Percentiles rank a stretch among this genome's conserved stretches.
Conservation (phyloP, 2,888 invertebrate species). For the Sphaerolaimus hirsutus region DNA sequence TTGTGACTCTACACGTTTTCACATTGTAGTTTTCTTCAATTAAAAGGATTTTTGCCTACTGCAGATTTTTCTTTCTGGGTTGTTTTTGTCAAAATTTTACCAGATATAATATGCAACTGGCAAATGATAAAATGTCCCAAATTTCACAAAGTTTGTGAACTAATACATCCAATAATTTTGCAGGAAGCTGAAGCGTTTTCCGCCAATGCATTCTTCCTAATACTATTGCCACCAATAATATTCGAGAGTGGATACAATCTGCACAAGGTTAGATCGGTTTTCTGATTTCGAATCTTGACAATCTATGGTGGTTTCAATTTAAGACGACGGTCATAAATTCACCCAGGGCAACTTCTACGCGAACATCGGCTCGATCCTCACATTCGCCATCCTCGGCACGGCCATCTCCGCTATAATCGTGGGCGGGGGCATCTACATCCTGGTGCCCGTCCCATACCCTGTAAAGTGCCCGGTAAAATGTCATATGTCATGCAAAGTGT, state of each 20-base stretch:
- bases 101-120: no score
- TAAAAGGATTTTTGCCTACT: no score
- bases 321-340: no score
- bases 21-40: no score
- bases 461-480: slow-evolving; percentile 59
- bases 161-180: no score
- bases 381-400: slow-evolving; percentile 91
- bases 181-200: slow-evolving; percentile 87
- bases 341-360: slow-evolving; percentile 43
- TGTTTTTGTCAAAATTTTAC: no score
- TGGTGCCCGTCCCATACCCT: slow-evolving; percentile 48
- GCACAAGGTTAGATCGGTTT: slow-evolving; percentile 50
- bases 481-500: no score
- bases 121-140: no score
- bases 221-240: slow-evolving; percentile 85
- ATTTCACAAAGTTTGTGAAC: no score
- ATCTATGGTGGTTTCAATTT: slow-evolving; percentile 38
- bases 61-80: no score
- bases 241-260: slow-evolving; percentile 97
- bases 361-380: slow-evolving; percentile 90
- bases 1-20: no score
- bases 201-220: slow-evolving; percentile 87
- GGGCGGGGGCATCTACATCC: slow-evolving; percentile 74
- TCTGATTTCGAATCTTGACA: no score
- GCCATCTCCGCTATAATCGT: slow-evolving; percentile 86